Percentiles rank a stretch among this genome's conserved stretches.
Evolutionary conservation across 1,140 invertebrate genomes (phyloP).

Genomic region (Zaprionus tsacasi): DNA sequence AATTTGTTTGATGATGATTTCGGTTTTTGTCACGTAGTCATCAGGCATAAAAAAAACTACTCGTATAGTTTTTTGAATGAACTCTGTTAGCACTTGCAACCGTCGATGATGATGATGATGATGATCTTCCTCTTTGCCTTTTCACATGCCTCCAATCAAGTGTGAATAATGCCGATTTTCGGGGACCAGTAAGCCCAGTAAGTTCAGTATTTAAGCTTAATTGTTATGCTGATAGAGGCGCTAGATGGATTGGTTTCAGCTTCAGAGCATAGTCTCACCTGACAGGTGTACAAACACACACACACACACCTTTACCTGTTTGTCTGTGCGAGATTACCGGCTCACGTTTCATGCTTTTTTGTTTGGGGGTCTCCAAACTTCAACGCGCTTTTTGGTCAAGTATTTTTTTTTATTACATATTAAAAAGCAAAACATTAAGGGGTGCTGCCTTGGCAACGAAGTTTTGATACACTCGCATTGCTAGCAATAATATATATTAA

Average conservation of each 20-base stretch:
- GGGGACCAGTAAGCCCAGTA: slow-evolving; percentile 60
- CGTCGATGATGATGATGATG: not conserved
- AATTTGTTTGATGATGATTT: slow-evolving; percentile 4
- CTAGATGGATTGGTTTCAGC: slow-evolving; percentile 78
- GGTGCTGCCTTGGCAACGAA: slow-evolving; percentile 8
- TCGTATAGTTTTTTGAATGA: slow-evolving; percentile 54
- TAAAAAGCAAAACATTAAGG: slow-evolving; percentile 31
- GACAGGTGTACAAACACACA: slow-evolving; percentile 71
- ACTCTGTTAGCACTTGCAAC: slow-evolving; percentile 59
- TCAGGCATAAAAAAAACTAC: not conserved
- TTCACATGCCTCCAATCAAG: slow-evolving; percentile 78
- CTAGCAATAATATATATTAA: too few species aligned
- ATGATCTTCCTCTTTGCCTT: slow-evolving; percentile 14
- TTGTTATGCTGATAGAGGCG: slow-evolving; percentile 82
- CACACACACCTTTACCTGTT: slow-evolving; percentile 22
- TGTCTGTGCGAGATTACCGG: slow-evolving; percentile 52
- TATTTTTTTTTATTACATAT: slow-evolving; percentile 56
- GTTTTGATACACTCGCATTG: slow-evolving; percentile 32
- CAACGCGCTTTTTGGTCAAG: slow-evolving; percentile 53
- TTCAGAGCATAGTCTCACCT: slow-evolving; percentile 61
- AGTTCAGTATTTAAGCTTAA: slow-evolving; percentile 75
- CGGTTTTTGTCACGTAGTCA: slow-evolving; percentile 68
- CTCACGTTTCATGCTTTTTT: slow-evolving; percentile 68
- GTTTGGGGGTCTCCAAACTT: slow-evolving; percentile 51
- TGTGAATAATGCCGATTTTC: slow-evolving; percentile 78